Conservation (phyloP, 2,113 vertebrate genomes). For the Tragulus kanchil region DNA sequence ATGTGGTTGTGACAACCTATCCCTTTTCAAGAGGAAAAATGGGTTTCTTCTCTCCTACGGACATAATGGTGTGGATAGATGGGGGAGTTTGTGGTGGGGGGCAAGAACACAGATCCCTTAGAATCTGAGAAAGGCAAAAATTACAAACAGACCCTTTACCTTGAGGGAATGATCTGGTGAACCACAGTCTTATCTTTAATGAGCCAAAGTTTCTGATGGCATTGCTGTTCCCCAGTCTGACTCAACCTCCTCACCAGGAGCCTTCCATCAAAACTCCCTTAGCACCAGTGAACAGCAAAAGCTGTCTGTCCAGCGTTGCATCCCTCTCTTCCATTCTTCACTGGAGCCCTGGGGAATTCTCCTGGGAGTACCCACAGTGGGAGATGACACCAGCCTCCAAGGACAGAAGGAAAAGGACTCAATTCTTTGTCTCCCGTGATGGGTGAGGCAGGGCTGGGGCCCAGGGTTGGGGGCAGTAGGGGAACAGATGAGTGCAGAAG, state of each 20-base stretch:
- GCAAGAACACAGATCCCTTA: background rate
- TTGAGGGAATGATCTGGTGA: background rate
- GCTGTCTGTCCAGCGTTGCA: background rate
- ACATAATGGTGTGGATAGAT: background rate
- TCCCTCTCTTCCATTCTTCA: background rate
- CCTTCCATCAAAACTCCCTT: background rate
- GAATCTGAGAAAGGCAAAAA: constrained; percentile 7
- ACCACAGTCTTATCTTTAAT: background rate
- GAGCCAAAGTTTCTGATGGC: background rate
- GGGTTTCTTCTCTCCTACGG: background rate
- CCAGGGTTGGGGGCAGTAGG: accelerated
- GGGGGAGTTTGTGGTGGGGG: background rate
- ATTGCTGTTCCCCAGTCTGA: background rate
- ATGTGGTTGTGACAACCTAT: background rate
- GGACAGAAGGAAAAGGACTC: background rate
- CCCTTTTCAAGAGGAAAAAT: background rate
- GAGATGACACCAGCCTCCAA: background rate
- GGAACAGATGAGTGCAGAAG: background rate
- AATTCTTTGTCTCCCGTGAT: background rate
- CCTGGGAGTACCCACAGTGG: background rate
- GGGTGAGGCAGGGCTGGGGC: background rate
- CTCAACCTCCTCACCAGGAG: background rate
- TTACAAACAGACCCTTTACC: background rate
- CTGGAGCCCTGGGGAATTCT: background rate
- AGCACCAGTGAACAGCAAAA: background rate